Percentiles rank a stretch among this genome's conserved stretches.
Conservation (phyloP, 2,888 invertebrate species). For the Trachelus troglodyta region DNA sequence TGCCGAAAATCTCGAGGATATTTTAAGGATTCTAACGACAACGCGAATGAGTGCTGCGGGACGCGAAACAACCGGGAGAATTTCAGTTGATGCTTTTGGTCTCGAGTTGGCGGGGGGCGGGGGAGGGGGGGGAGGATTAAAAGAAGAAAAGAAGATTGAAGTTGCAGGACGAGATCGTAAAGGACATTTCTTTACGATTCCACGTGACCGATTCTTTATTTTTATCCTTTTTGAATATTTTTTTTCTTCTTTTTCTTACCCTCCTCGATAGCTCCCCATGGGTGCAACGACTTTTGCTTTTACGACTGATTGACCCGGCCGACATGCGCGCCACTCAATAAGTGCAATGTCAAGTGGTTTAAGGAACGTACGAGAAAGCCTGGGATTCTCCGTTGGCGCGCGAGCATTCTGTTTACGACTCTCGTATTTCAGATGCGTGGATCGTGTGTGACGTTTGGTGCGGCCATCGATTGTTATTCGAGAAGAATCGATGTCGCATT, state of each 20-base stretch:
- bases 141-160: not conserved
- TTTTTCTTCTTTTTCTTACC: not conserved
- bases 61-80: not conserved
- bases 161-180: not conserved
- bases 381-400: not conserved
- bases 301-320: conserved; percentile 4
- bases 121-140: not conserved
- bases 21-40: not conserved
- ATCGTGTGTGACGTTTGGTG: not conserved
- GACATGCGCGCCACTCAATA: not conserved
- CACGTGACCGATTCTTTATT: not conserved
- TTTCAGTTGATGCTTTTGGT: not conserved
- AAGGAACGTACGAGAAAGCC: conserved; percentile 1
- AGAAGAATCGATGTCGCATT: not conserved
- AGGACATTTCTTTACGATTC: not conserved
- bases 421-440: not conserved
- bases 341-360: not conserved
- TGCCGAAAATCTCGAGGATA: not conserved
- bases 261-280: not conserved
- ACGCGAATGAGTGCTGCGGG: not conserved
- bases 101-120: not conserved
- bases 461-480: not conserved
- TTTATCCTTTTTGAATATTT: not conserved
- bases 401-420: not conserved
- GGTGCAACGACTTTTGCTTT: conserved; percentile 4